Evolutionary conservation across 2,113 vertebrate genomes (phyloP).

Genomic region (Lepus europaeus): DNA sequence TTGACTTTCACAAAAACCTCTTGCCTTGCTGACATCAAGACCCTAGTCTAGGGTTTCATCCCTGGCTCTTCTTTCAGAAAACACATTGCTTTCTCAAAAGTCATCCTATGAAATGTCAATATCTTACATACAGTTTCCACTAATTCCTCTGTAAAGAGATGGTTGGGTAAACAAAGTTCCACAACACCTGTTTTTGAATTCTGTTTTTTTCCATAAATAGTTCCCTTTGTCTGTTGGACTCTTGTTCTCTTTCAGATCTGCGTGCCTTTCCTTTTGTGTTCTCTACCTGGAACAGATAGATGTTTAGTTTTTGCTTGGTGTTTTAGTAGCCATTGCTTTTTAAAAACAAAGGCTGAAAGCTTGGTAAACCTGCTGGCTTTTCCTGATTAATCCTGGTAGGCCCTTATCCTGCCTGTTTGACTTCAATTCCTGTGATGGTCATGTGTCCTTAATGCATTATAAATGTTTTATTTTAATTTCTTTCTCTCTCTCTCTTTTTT

Average conservation of each 20-base stretch:
- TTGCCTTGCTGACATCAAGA: neutral
- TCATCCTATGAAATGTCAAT: neutral
- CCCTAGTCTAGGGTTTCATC: neutral
- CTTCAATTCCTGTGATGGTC: neutral
- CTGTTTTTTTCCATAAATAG: neutral
- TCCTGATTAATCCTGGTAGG: neutral
- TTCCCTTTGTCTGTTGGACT: neutral
- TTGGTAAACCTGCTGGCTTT: neutral
- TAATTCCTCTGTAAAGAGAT: neutral
- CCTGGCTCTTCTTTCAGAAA: constrained; percentile 12
- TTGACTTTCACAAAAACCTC: neutral
- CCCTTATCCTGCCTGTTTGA: neutral
- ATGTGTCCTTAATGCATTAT: neutral
- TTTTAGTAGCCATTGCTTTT: neutral
- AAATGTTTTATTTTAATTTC: constrained; percentile 47
- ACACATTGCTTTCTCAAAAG: constrained; percentile 27
- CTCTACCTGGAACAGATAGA: neutral
- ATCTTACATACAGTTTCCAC: neutral
- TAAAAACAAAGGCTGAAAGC: neutral
- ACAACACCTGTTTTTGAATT: neutral
- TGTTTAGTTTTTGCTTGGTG: too few species aligned
- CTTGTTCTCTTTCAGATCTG: neutral
- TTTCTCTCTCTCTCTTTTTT: too few species aligned
- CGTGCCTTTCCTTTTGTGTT: neutral
- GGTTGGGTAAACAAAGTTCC: neutral